Conservation (phyloP, 2,797 vertebrate genomes). For the Rhynchonycteris naso region DNA sequence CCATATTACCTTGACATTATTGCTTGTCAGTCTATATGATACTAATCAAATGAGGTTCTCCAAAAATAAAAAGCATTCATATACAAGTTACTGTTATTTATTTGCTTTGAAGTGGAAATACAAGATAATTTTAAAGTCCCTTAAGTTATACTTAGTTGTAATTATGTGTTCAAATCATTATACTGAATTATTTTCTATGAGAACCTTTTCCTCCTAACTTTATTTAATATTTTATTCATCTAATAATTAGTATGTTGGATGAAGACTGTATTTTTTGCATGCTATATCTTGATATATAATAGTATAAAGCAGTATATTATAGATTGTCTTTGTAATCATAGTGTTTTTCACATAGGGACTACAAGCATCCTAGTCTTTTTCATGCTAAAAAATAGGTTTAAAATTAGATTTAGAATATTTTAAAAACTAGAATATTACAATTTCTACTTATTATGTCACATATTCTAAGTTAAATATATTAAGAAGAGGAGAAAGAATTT, state of each 20-base stretch:
- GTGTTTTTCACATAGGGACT: not conserved
- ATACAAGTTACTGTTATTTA: not conserved
- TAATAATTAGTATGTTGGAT: slow-evolving; percentile 2
- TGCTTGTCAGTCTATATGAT: not conserved
- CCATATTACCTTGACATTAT: not conserved
- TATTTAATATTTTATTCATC: not conserved
- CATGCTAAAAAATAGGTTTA: not conserved
- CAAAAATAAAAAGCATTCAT: not conserved
- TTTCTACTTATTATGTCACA: not conserved
- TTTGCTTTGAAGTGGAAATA: slow-evolving; percentile 21
- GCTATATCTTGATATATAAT: not conserved
- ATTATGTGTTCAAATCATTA: not conserved
- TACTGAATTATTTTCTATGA: not conserved
- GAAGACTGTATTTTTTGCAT: not conserved
- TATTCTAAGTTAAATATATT: slow-evolving; percentile 19
- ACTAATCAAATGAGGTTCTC: slow-evolving; percentile 27
- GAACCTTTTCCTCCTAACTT: slow-evolving; percentile 1
- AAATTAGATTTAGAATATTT: slow-evolving; percentile 28
- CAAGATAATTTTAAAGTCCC: slow-evolving; percentile 43
- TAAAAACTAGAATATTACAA: not conserved
- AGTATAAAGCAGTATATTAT: not conserved
- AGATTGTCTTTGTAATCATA: not conserved
- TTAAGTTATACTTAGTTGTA: slow-evolving; percentile 42
- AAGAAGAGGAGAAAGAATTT: not conserved
- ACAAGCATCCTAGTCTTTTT: not conserved